These are phyloP conservation scores for Microcebus griseorufus DNA, from an alignment of 2,113 vertebrate genomes.

Conservation along the genomic window DNA sequence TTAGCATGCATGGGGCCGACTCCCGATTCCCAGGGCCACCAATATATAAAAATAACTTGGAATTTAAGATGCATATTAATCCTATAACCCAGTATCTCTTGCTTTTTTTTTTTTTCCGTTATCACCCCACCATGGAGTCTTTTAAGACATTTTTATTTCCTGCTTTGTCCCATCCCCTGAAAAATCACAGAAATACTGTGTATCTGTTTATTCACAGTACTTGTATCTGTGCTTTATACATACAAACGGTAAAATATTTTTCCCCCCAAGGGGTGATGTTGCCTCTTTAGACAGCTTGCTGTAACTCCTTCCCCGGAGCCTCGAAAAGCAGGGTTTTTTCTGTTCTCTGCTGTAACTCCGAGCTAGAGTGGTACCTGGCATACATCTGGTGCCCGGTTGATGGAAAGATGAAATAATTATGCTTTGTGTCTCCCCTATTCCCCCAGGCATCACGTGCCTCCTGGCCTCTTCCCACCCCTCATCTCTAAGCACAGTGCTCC, in stretches of 20 bases:
- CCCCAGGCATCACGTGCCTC: not conserved
- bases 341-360: too few species aligned
- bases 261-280: not conserved
- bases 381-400: not conserved
- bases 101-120: too few species aligned
- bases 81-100: not conserved
- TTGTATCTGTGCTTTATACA: not conserved
- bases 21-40: not conserved
- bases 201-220: not conserved
- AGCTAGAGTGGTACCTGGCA: not conserved
- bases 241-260: not conserved
- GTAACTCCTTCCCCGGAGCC: not conserved
- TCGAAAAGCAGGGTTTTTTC: not conserved
- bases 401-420: not conserved
- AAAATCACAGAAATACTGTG: not conserved
- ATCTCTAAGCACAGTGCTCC: not conserved
- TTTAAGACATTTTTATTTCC: not conserved
- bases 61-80: not conserved
- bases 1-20: not conserved
- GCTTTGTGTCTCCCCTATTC: not conserved
- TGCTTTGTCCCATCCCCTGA: not conserved
- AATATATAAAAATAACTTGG: not conserved
- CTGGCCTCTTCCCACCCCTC: not conserved
- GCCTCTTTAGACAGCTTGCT: not conserved
- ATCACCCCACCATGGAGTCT: not conserved